Conservation (phyloP, 2,888 invertebrate genomes). For the Sesamia inferens region DNA sequence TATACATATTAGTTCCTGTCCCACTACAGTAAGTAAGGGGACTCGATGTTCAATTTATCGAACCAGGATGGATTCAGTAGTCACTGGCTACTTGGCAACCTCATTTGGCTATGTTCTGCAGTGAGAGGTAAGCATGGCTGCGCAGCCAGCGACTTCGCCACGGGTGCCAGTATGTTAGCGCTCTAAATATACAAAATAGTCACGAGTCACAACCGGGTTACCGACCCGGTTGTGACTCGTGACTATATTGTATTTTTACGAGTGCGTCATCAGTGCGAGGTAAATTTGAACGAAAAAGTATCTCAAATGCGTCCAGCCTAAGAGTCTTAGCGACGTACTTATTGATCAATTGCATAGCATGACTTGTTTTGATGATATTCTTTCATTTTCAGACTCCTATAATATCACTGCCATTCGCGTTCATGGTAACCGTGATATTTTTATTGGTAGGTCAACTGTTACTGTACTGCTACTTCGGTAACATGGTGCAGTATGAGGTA, state of each 20-base stretch:
- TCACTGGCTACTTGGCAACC: too few relatives aligned
- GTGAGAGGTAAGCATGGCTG: too few relatives aligned
- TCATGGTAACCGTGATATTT: conserved; percentile 47
- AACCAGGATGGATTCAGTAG: too few relatives aligned
- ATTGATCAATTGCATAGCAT: background rate
- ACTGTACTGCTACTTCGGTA: conserved; percentile 73
- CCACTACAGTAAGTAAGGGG: too few relatives aligned
- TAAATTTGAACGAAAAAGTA: background rate
- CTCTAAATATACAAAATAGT: background rate
- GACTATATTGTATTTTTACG: too few relatives aligned
- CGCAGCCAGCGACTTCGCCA: too few relatives aligned
- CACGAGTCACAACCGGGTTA: background rate
- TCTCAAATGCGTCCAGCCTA: background rate
- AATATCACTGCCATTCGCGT: conserved; percentile 62
- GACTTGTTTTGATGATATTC: background rate
- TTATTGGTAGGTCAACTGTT: conserved; percentile 66
- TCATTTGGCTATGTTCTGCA: too few relatives aligned
- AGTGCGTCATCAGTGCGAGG: too few relatives aligned
- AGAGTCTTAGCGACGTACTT: background rate
- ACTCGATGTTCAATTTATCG: too few relatives aligned
- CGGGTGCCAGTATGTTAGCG: too few relatives aligned
- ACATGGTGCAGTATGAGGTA: conserved; percentile 72
- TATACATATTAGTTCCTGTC: too few relatives aligned
- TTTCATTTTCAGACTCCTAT: conserved; percentile 65
- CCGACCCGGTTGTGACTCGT: too few relatives aligned